Evolutionary conservation across 2,797 vertebrate genomes (phyloP).

Genomic region (Bufotes viridis): DNA sequence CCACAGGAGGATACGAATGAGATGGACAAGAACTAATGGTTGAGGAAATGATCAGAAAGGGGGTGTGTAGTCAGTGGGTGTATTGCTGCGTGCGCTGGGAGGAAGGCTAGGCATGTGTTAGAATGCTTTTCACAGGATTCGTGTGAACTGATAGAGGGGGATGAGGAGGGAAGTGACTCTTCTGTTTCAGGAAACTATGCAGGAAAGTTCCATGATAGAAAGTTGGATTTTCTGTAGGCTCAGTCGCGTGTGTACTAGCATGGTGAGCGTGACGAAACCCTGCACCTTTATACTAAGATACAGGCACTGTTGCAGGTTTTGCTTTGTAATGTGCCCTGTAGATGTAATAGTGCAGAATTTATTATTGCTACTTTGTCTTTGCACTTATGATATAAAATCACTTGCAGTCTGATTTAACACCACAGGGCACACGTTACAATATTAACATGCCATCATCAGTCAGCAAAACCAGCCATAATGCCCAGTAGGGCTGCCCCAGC

Average conservation of each 20-base stretch:
- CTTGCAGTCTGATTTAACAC: not conserved
- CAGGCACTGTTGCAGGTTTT: not conserved
- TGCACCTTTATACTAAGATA: not conserved
- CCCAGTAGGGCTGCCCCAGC: no score
- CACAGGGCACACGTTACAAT: not conserved
- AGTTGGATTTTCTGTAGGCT: not conserved
- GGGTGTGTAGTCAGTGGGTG: conserved; percentile 46
- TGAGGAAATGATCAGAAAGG: conserved; percentile 49
- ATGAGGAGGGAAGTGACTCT: conserved; percentile 31
- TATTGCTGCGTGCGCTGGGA: conserved; percentile 46
- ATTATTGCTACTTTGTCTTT: not conserved
- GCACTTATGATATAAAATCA: not conserved
- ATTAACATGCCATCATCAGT: not conserved
- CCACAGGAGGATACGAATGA: conserved; percentile 36
- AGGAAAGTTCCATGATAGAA: conserved; percentile 28
- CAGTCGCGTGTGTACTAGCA: not conserved
- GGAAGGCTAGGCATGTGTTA: conserved; percentile 51
- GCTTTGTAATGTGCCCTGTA: not conserved
- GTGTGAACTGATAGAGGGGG: conserved; percentile 35
- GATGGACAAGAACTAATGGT: conserved; percentile 22
- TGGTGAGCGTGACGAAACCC: not conserved
- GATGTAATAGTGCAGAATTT: not conserved
- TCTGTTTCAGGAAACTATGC: conserved; percentile 31
- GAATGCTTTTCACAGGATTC: conserved; percentile 31
- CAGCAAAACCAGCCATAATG: not conserved